Base-by-base conservation (phyloP, 2,113 vertebrate species). In the Chloropsis hardwickii region DNA sequence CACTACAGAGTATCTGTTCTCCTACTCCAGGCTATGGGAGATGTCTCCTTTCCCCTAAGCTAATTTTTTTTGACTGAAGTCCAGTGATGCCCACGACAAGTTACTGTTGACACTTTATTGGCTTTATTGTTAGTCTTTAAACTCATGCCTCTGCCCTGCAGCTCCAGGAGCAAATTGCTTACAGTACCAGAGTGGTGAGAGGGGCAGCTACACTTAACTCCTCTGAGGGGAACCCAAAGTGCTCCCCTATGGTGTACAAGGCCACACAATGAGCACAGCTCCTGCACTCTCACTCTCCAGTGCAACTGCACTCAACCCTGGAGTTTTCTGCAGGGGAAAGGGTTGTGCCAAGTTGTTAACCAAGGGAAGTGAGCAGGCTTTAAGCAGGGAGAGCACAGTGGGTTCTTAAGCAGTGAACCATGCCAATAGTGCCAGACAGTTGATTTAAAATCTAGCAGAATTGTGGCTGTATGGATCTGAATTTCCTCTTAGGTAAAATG, bases 221-320 rank as follows among this genome's bases (percentile, higher is more conserved):
- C 80, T 64, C 53, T 37, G 40, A 37, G 39, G 20, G 40, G 25
- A 44, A 23, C 13, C 14, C 77, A 19, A 80, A 72, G 22, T 40
- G 39, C 33, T 53, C 13, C 65, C 18, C n/a, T 15, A 40, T 33
- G 14, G 6, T 2, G 11, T 37, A 13, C 42, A 42, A 85, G 66
- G 45, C 8, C 5, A 14, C 53, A 15, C 6, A 39, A 6, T 0
- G 1, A 25, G n/a, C 31, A 69, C 22, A 20, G 6, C 7, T 67
- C 70, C 21, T 72, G 24, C 24, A 27, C 5, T 1, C 16, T 39
- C 15, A 8, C 24, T 42, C 33, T 53, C 3, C 27, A 35, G 35
- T 18, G 33, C 33, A 71, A 9, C 47, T 64, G 53, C 39, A 13
- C 60, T 66, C 45, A 61, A 25, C 44, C 11, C 37, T 29, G 57